phyloP scores from a whole-genome alignment of 2,113 vertebrate genomes.

The Ictalurus furcatus region DNA sequence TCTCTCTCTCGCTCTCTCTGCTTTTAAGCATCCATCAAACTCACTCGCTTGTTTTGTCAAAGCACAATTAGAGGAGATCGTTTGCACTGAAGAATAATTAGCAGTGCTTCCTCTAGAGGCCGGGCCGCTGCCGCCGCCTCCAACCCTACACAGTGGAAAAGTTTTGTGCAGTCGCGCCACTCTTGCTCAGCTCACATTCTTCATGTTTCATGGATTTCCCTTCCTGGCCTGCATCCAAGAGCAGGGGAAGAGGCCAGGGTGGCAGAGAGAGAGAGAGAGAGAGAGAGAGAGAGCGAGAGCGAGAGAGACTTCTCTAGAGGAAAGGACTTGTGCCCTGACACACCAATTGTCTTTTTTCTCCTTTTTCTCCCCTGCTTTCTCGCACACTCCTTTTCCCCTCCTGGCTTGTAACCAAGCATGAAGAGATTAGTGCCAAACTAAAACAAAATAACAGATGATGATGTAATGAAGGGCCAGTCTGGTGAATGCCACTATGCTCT shows the following conservation, averaged over 20 bases:
- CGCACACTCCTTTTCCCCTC: constrained; percentile 21
- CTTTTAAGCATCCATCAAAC: constrained; percentile 31
- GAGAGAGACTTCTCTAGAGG: constrained; percentile 68
- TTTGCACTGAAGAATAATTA: constrained; percentile 38
- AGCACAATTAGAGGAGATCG: constrained; percentile 37
- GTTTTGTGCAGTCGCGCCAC: constrained; percentile 77
- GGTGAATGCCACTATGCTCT: constrained; percentile 17
- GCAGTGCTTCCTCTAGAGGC: constrained; percentile 59
- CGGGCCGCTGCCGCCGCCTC: constrained; percentile 65
- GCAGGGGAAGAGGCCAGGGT: constrained; percentile 55
- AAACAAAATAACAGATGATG: constrained; percentile 85
- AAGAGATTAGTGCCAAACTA: constrained; percentile 82
- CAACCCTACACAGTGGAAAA: constrained; percentile 71
- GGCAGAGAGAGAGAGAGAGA: constrained; percentile 36
- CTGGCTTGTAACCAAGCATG: constrained; percentile 81
- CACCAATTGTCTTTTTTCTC: constrained; percentile 69
- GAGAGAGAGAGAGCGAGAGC: constrained; percentile 30
- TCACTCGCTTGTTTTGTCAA: constrained; percentile 40
- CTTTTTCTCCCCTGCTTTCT: constrained; percentile 30
- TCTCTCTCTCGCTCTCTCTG: constrained; percentile 51
- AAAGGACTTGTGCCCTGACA: constrained; percentile 82
- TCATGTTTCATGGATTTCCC: constrained; percentile 95
- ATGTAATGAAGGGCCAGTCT: constrained; percentile 76
- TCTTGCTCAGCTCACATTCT: constrained; percentile 81
- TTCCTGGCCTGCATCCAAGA: constrained; percentile 83